Conservation (phyloP, 1,140 invertebrate species). For the Pogonus chalceus region DNA sequence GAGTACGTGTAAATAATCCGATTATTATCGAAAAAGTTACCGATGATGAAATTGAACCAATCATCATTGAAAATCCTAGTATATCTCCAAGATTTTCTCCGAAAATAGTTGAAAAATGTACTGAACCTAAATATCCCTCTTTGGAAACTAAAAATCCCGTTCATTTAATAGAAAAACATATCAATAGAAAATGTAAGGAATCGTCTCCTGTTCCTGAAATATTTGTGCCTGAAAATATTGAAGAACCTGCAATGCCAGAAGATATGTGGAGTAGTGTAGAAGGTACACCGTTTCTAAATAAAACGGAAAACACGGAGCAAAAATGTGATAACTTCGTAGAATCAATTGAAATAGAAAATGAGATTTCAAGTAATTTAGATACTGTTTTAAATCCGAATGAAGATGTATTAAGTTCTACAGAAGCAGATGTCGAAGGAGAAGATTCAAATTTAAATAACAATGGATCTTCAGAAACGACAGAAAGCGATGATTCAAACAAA, state of each 20-base stretch:
- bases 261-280: neutral
- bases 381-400: neutral
- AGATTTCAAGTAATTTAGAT: slow-evolving; percentile 20
- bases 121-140: neutral
- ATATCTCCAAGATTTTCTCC: neutral
- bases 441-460: slow-evolving; percentile 25
- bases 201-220: too few species aligned
- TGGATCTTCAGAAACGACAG: slow-evolving; percentile 29
- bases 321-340: too few species aligned
- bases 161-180: neutral
- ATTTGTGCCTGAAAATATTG: too few species aligned
- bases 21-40: neutral
- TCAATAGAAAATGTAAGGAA: too few species aligned
- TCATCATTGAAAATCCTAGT: neutral
- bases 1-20: neutral
- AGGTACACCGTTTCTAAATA: neutral
- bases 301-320: neutral
- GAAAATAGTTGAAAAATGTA: too few species aligned
- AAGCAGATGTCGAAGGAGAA: slow-evolving; percentile 27
- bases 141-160: neutral
- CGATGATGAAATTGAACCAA: neutral
- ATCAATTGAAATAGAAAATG: slow-evolving; percentile 3
- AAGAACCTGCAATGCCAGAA: neutral
- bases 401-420: too few species aligned
- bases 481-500: slow-evolving; percentile 31